A percentile compares a stretch with the other conserved stretches of the same genome.
Conservation (phyloP, 2,888 invertebrate species). For the Coenonympha arcania region DNA sequence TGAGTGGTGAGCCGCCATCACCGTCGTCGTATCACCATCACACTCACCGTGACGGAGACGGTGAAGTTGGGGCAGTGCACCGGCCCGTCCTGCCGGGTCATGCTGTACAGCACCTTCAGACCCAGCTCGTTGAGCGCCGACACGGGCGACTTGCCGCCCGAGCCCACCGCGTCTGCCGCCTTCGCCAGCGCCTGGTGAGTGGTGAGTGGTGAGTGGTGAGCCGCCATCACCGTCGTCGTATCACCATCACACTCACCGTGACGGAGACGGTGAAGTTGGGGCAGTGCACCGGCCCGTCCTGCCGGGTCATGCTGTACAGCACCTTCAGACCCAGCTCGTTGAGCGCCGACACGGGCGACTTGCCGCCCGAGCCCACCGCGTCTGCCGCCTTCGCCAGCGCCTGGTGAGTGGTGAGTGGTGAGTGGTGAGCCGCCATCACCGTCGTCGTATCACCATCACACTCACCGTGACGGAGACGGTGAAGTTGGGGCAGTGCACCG, state of each 20-base stretch:
- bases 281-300: background rate
- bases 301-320: background rate
- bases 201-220: background rate
- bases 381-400: no score
- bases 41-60: background rate
- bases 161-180: no score
- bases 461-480: background rate
- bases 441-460: no score
- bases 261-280: background rate
- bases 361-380: no score
- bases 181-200: conserved; percentile 36
- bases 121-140: background rate
- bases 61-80: background rate
- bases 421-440: background rate
- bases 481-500: background rate
- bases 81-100: background rate
- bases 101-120: background rate
- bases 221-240: no score
- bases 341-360: background rate
- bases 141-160: no score
- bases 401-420: conserved; percentile 22
- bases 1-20: background rate
- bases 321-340: background rate
- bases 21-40: no score
- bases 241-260: background rate